These are phyloP conservation scores for Chiloscyllium punctatum DNA, from an alignment of 2,797 vertebrate species.

Conservation along the genomic window DNA sequence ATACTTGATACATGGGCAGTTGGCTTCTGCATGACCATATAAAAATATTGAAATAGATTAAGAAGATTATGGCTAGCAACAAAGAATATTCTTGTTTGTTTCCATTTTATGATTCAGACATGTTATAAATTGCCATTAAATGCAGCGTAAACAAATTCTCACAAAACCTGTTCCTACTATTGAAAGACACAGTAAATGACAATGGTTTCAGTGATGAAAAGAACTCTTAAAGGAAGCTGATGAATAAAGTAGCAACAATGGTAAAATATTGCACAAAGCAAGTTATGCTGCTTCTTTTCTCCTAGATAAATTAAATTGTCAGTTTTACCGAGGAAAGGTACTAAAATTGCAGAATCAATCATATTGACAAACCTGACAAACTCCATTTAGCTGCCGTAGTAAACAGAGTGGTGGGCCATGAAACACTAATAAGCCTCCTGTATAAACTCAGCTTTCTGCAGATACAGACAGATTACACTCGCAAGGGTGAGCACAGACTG, in stretches of 20 bases:
- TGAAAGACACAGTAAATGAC: slow-evolving; percentile 43
- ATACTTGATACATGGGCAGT: neutral
- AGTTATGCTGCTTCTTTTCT: slow-evolving; percentile 43
- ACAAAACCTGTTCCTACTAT: slow-evolving; percentile 34
- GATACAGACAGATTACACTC: slow-evolving; percentile 86
- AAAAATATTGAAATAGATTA: slow-evolving; percentile 1
- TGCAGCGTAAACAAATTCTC: slow-evolving; percentile 4
- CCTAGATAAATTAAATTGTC: slow-evolving; percentile 63
- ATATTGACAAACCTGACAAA: slow-evolving; percentile 94
- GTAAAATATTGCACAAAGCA: slow-evolving; percentile 50
- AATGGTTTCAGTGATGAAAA: slow-evolving; percentile 40
- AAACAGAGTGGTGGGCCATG: slow-evolving; percentile 79
- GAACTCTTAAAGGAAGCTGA: slow-evolving; percentile 45
- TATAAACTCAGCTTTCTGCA: slow-evolving; percentile 75
- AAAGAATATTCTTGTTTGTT: neutral
- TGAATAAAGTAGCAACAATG: slow-evolving; percentile 53
- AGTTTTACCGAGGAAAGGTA: slow-evolving; percentile 56
- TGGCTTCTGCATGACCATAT: neutral
- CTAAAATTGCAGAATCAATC: slow-evolving; percentile 73
- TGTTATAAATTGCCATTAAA: slow-evolving; percentile 21
- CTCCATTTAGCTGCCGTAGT: slow-evolving; percentile 93
- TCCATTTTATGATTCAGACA: slow-evolving; percentile 3
- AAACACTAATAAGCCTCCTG: slow-evolving; percentile 68
- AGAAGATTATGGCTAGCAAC: neutral
- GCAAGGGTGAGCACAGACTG: slow-evolving; percentile 80